Conservation (phyloP, 2,113 vertebrate genomes). For the Macaca nemestrina region DNA sequence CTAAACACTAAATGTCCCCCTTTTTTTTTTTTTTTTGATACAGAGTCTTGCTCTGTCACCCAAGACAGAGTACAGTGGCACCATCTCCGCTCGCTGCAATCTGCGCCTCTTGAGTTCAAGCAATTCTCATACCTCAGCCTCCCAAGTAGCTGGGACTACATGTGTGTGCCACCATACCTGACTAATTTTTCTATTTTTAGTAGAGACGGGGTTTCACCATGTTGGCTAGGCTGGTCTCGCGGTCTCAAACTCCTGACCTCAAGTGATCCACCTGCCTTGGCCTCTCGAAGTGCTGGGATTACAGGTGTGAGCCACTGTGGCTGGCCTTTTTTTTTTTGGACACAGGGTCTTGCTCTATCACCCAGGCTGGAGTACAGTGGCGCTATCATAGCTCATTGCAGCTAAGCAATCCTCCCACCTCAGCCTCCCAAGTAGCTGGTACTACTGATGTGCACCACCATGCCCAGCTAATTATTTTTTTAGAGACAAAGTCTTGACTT, state of each 20-base stretch:
- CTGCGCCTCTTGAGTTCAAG: not conserved
- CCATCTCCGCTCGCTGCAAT: not conserved
- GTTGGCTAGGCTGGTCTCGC: not conserved
- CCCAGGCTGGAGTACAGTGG: not conserved
- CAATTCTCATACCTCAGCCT: not conserved
- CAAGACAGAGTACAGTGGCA: not conserved
- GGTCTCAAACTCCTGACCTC: not conserved
- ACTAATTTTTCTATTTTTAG: not conserved
- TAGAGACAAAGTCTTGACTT: too few species aligned
- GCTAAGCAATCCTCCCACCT: not conserved
- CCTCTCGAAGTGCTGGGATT: not conserved
- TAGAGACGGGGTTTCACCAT: not conserved
- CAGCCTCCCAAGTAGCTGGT: not conserved
- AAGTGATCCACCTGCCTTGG: not conserved
- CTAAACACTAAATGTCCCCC: not conserved
- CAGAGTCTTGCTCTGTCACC: not conserved
- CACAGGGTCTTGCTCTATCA: not conserved
- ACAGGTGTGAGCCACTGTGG: not conserved
- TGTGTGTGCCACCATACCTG: not conserved
- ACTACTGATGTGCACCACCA: not conserved
- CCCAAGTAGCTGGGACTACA: not conserved
- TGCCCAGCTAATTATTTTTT: too few species aligned
- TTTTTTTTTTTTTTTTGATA: not conserved
- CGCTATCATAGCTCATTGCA: not conserved
- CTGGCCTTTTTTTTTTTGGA: not conserved